Base-by-base conservation (phyloP, 1,140 invertebrate genomes). In the Eufriesea mexicana region DNA sequence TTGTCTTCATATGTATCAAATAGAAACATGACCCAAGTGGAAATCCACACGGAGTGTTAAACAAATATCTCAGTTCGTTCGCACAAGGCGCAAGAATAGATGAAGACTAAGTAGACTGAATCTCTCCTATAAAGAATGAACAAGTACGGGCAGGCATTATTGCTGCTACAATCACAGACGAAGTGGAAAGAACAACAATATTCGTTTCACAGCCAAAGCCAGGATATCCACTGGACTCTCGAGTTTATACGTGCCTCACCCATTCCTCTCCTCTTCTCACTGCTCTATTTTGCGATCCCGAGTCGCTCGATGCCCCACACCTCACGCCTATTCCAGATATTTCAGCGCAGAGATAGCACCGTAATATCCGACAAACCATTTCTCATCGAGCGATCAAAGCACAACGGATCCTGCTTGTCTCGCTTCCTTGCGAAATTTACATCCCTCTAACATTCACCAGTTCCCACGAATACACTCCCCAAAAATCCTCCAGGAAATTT, bases 281-380 rank as follows among this genome's bases (percentile, higher is more conserved):
- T 25, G 51, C 54, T 61, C 72, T 28, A 67, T 42, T 84, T 73
- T 59, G 62, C 84, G 76, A 84, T 71, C 84, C 51, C 59, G 35
- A 83, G 79, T 68, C 79, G 8, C 28, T 59, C 79, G 79, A 83
- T 84, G 66, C 73, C 25, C 49, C 18, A n/a, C 47, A 47, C n/a
- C 64, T 80, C 76, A 51, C 55, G 23, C 77, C 49, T 77, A 54
- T 86, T 84, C 61, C 71, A 79, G 10, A 10, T 64, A 67, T 79
- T 83, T 79, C 80, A 55, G 45, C 74, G 49, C 23, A 28, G 12
- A 70, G 55, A 81, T 78, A 51, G 42, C 66, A 73, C 64, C 47
- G 77, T 78, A 88, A 84, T 87, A 86, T 72, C 62, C 67, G 18
- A 78, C 84, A 42, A 78, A 84, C 75, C 71, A 55, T 76, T 74